Conservation (phyloP, 2,113 vertebrate genomes). For the Sinocyclocheilus maitianheensis region DNA sequence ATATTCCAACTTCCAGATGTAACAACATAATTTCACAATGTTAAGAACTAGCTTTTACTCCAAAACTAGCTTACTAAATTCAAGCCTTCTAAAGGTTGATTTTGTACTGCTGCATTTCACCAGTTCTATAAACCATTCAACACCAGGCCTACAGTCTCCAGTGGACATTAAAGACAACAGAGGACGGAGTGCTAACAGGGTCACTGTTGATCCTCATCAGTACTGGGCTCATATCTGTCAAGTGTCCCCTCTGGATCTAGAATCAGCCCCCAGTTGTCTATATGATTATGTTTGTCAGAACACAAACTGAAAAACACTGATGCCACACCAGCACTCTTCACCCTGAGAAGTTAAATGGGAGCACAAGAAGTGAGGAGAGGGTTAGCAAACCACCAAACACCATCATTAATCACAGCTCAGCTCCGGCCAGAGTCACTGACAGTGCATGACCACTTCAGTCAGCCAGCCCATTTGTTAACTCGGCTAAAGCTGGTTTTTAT, state of each 20-base stretch:
- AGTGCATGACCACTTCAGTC: slow-evolving; percentile 65
- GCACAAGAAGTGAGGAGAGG: slow-evolving; percentile 34
- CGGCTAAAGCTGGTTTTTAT: slow-evolving; percentile 67
- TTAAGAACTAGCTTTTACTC: not conserved
- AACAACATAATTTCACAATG: not conserved
- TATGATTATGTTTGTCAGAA: slow-evolving; percentile 32
- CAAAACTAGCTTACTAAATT: not conserved
- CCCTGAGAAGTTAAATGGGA: slow-evolving; percentile 21
- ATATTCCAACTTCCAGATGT: not conserved
- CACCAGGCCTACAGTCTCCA: not conserved
- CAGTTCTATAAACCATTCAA: not conserved
- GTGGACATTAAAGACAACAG: slow-evolving; percentile 32
- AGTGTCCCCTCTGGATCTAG: not conserved
- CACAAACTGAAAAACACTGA: slow-evolving; percentile 3
- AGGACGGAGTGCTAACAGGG: slow-evolving; percentile 1
- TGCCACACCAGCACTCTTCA: slow-evolving; percentile 26
- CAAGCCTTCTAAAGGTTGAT: not conserved
- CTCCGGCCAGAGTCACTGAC: slow-evolving; percentile 60
- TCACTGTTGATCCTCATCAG: slow-evolving; percentile 21
- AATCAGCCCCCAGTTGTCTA: slow-evolving; percentile 27
- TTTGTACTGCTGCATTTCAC: not conserved
- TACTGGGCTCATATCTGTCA: slow-evolving; percentile 10
- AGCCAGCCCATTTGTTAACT: slow-evolving; percentile 70
- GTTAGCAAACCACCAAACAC: slow-evolving; percentile 45
- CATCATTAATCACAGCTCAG: slow-evolving; percentile 67